Conservation (phyloP, 2,888 invertebrate species). For the Maniola hyperantus region DNA sequence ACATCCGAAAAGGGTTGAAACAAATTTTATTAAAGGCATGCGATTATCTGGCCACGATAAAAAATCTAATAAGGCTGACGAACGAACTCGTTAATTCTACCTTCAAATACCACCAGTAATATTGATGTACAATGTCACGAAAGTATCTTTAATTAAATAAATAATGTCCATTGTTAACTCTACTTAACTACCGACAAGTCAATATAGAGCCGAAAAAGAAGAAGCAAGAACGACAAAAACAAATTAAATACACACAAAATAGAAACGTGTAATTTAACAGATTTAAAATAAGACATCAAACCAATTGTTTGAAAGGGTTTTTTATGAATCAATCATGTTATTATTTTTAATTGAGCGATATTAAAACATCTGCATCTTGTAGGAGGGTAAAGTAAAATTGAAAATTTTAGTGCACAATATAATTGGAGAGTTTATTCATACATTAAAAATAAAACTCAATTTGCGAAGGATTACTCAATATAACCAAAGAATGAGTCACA, state of each 20-base stretch:
- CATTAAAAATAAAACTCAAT: background rate
- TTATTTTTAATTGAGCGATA: slow-evolving; percentile 69
- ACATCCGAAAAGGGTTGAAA: slow-evolving; percentile 65
- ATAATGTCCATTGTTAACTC: slow-evolving; percentile 30
- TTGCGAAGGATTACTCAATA: background rate
- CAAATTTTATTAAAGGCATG: slow-evolving; percentile 66
- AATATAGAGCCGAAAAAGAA: slow-evolving; percentile 22
- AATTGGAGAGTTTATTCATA: background rate
- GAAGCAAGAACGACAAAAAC: slow-evolving; percentile 36
- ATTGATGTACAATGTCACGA: slow-evolving; percentile 68
- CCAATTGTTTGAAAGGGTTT: slow-evolving; percentile 68
- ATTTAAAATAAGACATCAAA: slow-evolving; percentile 69
- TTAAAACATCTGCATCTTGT: slow-evolving; percentile 59
- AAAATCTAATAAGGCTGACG: slow-evolving; percentile 55
- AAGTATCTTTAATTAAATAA: slow-evolving; percentile 45
- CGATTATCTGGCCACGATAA: slow-evolving; percentile 61
- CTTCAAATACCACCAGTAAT: slow-evolving; percentile 50
- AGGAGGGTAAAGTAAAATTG: slow-evolving; percentile 37
- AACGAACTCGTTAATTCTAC: slow-evolving; percentile 61
- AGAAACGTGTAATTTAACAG: slow-evolving; percentile 67
- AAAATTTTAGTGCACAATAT: slow-evolving; percentile 37
- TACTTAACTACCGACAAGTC: slow-evolving; percentile 20
- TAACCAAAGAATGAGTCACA: background rate
- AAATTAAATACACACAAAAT: slow-evolving; percentile 49
- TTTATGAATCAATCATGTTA: slow-evolving; percentile 68